Base-by-base conservation (phyloP, 2,888 invertebrate species). In the Leptinotarsa rubiginosa region DNA sequence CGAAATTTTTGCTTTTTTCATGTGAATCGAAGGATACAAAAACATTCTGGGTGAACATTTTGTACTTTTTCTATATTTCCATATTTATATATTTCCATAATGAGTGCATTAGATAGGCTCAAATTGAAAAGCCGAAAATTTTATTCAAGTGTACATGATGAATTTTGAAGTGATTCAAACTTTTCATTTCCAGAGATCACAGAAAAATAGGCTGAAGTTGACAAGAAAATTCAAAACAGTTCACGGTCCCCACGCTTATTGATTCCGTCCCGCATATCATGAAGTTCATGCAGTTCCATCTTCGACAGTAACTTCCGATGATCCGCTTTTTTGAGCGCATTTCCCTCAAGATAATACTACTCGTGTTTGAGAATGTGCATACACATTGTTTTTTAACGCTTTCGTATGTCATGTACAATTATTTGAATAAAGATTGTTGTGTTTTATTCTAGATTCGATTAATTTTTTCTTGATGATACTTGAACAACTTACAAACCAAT, bases 141-240 rank as follows among this genome's bases (percentile, higher is more conserved):
- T 31, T 31, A 31, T 31, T 7, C 31, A 31, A 31, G 7, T 31
- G 0, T 31, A 31, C 31, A 7, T 31, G 31, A 31, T 31, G 31
- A 31, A 31, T 7, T 31, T 7, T 41, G 41, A 41, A 7, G 41
- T 41, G 41, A 41, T 41, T 41, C 10, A 3, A 2, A 41, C 12
- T 62, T 74, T 73, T 78, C 79, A 77, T 73, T 83, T 84, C 65
- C 86, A 90, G 89, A 86, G 87, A 83, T 83, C 87, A 47, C 86
- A 87, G 80, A 88, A 87, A 77, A 88, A 85, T 76, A 84, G 88
- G 67, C 83, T 87, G 56, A 82, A 88, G 31, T 81, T 89, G 22
- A 87, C 87, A 25, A 84, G 89, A 77, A 86, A 86, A 78, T 89
- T 88, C 82, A 89, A 88, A 83, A 89, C 89, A 5, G 86, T 89